Base-by-base conservation (phyloP, 2,888 invertebrate genomes). In the Taenaris catops region DNA sequence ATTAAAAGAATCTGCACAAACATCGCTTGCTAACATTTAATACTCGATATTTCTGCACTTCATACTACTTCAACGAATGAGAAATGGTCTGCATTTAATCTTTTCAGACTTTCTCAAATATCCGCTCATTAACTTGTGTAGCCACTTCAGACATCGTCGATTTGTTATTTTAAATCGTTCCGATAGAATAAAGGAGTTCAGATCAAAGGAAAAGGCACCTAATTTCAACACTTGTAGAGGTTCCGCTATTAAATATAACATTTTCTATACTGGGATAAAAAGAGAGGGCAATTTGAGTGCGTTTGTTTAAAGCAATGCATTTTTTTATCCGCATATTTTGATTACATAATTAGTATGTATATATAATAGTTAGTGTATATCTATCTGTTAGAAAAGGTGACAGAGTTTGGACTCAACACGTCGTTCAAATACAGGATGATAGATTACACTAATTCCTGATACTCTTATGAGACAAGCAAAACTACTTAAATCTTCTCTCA, bases 121-220 rank as follows among this genome's bases (percentile, higher is more conserved):
- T 67, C 71, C 60, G 60, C 74, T 84, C 81, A 83, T 84, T 84
- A 84, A 73, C 76, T 75, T 69, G 70, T 76, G 72, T 80, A 75
- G 74, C 69, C 74, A 72, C 74, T 75, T 69, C 71, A 71, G 73
- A 71, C 72, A 71, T 73, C 68, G 61, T 50, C 74, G 66, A 83
- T 81, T 83, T 81, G 78, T 83, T 68, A 75, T 71, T 63, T 64
- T 55, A 61, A 71, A 74, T 69, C 63, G 68, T 57, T 74, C 53
- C 63, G 71, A 81, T 76, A 63, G 74, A 75, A 72, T 73, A 69
- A 78, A 68, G 57, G 64, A 73, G 60, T 54, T 58, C 49, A 54
- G 68, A 69, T 69, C 68, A 63, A 55, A 60, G 44, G 45, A 55
- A 51, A 46, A 52, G 48, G 51, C 53, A 53, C 48, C 51, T 55